Base-by-base conservation (phyloP, 2,113 vertebrate species). In the Hucho hucho region DNA sequence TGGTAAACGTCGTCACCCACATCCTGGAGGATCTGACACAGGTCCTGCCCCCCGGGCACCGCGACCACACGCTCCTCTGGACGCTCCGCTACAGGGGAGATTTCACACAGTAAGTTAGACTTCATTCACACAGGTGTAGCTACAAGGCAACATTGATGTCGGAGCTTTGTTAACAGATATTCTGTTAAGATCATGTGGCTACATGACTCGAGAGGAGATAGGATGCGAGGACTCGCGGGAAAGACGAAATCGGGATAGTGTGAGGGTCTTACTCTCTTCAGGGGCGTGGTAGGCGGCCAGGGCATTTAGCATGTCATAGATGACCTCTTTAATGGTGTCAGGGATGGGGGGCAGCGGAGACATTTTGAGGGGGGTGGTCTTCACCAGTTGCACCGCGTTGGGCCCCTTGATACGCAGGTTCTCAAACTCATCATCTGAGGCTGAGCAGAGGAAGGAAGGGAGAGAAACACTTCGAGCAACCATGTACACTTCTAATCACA, bases 271-370 rank as follows among this genome's bases (percentile, higher is more conserved):
- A 97, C 96, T 93, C 90, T 98, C 96, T 76, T 97, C 96, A 63
- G 96, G 95, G n/a, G 96, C 96, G 70, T 98, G 96, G 82, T 97
- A 97, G 49, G 96, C 96, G 70, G 96, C 95, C 85, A 98, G 89
- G 49, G 96, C 96, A 80, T 98, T 97, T 59, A 98, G 93, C 96
- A 98, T 97, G 91, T 98, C 96, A 26, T 96, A 97, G 74, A 97
- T 95, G 75, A 97, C 96, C 73, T 97, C 96, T 82, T 96, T 96
- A 88, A 97, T 97, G 16, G 96, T 94, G 32, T 97, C 96, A 24
- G 96, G 95, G 74, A 97, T 97, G 63, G 94, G 65, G 1, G 96
- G 96, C 73, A 97, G 88, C 5, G 96, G 91, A 1, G 96, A 96
- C n/a, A 96, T 93, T 81, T 98, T 98, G 69, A 98, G 89, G 20